phyloP scores from a whole-genome alignment of 2,888 invertebrate genomes.

The Zele albiditarsus region DNA sequence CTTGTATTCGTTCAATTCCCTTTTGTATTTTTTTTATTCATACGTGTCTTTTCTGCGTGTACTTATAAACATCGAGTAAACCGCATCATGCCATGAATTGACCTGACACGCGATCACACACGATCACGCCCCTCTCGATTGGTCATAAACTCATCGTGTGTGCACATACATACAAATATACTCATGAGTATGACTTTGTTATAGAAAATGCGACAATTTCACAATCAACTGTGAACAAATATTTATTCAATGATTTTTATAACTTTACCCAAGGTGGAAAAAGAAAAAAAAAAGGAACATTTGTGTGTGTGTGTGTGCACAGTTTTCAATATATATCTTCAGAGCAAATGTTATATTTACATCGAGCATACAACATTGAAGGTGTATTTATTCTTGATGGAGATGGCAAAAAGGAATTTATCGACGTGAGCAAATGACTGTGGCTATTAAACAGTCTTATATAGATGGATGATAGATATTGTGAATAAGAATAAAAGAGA shows the following conservation, averaged over 20 bases:
- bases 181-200: background rate
- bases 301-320: background rate
- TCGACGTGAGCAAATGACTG: slow-evolving; percentile 1
- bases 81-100: slow-evolving; percentile 23
- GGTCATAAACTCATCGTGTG: background rate
- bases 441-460: slow-evolving; percentile 5
- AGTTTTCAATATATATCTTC: background rate
- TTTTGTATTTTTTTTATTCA: slow-evolving; percentile 1
- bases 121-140: slow-evolving; percentile 7
- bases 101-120: slow-evolving; percentile 28
- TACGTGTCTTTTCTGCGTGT: background rate
- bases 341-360: slow-evolving; percentile 1
- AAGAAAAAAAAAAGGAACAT: background rate
- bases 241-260: slow-evolving; percentile 19
- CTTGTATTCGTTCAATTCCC: background rate
- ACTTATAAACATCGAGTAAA: slow-evolving; percentile 14
- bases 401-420: background rate
- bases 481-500: background rate
- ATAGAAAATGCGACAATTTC: slow-evolving; percentile 4
- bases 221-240: slow-evolving; percentile 20
- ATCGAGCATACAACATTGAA: background rate
- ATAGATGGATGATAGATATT: background rate
- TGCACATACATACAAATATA: background rate
- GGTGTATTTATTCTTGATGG: background rate
- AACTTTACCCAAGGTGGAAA: background rate